Conservation (phyloP, 1,140 invertebrate genomes). For the Meteorus sp. region DNA sequence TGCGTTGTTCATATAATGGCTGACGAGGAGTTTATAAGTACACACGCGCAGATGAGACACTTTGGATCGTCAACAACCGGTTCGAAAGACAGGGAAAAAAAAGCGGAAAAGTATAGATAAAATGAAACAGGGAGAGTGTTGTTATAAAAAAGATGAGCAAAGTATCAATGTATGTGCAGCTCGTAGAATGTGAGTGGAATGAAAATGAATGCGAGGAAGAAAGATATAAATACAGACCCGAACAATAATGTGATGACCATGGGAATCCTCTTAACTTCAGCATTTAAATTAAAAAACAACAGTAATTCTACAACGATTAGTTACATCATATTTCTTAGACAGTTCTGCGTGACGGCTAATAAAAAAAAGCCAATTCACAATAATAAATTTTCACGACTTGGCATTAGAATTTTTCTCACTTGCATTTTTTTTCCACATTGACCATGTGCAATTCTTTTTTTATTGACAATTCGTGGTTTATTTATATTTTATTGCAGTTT, state of each 20-base stretch:
- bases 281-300: conserved; percentile 15
- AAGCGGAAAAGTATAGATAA: conserved; percentile 9
- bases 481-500: too few relatives aligned
- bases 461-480: too few relatives aligned
- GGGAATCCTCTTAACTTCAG: conserved; percentile 20
- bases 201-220: too few relatives aligned
- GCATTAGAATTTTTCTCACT: neutral
- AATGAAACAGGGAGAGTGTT: conserved; percentile 10
- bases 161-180: too few relatives aligned
- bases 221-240: too few relatives aligned
- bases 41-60: neutral
- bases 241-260: conserved; percentile 20
- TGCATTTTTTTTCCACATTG: too few relatives aligned
- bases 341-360: neutral
- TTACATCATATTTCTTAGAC: neutral
- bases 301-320: conserved; percentile 12
- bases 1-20: conserved; percentile 6
- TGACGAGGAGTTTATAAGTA: conserved; percentile 18
- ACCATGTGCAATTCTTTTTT: too few relatives aligned
- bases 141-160: too few relatives aligned
- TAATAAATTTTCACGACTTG: neutral
- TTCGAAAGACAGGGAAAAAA: conserved; percentile 9
- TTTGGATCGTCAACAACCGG: conserved; percentile 10
- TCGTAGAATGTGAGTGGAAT: neutral
- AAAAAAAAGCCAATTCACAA: neutral